Conservation (phyloP, 2,888 invertebrate species). For the Gandaritis pyraliata region DNA sequence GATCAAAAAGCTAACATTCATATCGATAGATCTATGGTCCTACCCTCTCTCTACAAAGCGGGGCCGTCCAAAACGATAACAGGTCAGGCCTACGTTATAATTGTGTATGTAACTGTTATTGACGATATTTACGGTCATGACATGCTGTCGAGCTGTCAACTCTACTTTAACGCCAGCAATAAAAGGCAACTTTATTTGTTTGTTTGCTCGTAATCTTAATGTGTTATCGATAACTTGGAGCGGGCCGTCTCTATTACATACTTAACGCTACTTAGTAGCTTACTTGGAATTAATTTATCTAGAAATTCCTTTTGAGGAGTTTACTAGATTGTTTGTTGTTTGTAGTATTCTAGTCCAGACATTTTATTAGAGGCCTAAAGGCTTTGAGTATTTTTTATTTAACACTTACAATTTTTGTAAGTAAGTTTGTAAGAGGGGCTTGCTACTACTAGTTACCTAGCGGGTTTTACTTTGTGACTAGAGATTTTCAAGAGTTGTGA, state of each 20-base stretch:
- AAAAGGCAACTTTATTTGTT: conserved; percentile 45
- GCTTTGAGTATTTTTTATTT: too few species aligned
- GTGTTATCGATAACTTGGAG: conserved; percentile 34
- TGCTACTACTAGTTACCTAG: too few species aligned
- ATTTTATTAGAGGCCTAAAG: too few species aligned
- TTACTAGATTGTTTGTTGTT: too few species aligned
- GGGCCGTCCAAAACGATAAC: conserved; percentile 35
- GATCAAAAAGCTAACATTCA: background rate
- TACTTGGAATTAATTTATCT: conserved; percentile 15
- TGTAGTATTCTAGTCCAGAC: too few species aligned
- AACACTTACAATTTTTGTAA: too few species aligned
- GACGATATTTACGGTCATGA: conserved; percentile 42
- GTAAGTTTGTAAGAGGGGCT: too few species aligned
- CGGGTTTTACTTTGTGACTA: too few species aligned
- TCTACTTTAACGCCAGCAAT: conserved; percentile 39
- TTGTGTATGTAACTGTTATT: conserved; percentile 49
- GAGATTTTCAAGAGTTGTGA: too few species aligned
- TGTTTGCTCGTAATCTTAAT: conserved; percentile 45
- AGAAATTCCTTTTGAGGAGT: too few species aligned
- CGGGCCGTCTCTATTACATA: conserved; percentile 27
- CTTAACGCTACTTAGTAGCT: conserved; percentile 16
- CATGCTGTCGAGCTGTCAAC: conserved; percentile 39
- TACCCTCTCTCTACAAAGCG: conserved; percentile 25
- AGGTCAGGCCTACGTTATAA: conserved; percentile 43
- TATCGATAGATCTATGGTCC: conserved; percentile 18